Evolutionary conservation across 2,888 invertebrate species (phyloP).

Genomic region (Tromatobia lineatoria): DNA sequence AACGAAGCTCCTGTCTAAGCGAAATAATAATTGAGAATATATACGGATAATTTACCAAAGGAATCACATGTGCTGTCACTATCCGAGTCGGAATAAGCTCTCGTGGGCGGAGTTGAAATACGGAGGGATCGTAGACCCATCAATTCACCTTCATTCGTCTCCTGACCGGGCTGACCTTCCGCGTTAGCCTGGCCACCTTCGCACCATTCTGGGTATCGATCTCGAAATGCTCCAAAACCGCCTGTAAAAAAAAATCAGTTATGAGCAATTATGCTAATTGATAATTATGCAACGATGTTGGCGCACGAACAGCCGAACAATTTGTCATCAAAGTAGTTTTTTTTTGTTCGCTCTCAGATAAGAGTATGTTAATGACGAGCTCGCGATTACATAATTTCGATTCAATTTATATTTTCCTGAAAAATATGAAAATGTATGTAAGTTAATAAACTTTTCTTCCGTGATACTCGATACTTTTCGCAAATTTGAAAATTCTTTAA

Average conservation of each 20-base stretch:
- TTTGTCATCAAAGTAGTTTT: slow-evolving; percentile 6
- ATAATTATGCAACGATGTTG: background rate
- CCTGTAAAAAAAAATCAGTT: slow-evolving; percentile 88
- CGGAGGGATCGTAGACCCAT: slow-evolving; percentile 91
- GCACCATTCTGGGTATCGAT: slow-evolving; percentile 96
- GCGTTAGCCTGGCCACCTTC: slow-evolving; percentile 90
- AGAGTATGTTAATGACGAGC: no score
- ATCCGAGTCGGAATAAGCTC: slow-evolving; percentile 91
- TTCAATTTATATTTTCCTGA: no score
- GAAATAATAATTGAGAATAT: background rate
- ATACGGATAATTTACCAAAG: slow-evolving; percentile 77
- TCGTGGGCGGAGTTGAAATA: slow-evolving; percentile 90
- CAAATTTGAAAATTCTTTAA: no score
- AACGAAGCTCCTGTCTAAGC: slow-evolving; percentile 2
- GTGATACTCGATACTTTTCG: no score
- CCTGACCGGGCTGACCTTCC: slow-evolving; percentile 80
- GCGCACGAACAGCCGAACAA: background rate
- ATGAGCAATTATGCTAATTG: slow-evolving; percentile 24
- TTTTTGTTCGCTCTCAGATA: no score
- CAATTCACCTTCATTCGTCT: slow-evolving; percentile 87
- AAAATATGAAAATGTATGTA: no score
- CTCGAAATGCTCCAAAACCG: slow-evolving; percentile 94
- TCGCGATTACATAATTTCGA: no score
- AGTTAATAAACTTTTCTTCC: no score
- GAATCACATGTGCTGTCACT: slow-evolving; percentile 86